A percentile compares a stretch with the other conserved stretches of the same genome.
phyloP scores from a whole-genome alignment of 2,888 invertebrate species.

The Oscheius onirici region DNA sequence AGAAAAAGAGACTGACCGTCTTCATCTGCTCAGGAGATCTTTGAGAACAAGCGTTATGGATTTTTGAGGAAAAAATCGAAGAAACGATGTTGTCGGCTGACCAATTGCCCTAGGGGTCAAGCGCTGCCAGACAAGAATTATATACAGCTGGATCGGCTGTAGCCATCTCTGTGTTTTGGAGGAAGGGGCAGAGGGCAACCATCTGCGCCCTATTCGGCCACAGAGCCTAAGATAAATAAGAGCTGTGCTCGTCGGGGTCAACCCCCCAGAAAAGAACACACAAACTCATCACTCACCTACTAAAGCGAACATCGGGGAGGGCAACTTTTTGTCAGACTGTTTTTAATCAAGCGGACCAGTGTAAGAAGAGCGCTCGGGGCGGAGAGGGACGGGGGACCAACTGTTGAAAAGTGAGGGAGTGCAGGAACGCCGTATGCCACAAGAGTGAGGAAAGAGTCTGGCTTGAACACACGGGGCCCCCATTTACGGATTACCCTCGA shows the following conservation, averaged over 20 bases:
- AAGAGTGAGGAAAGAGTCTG: too few species aligned
- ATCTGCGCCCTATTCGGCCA: slow-evolving; percentile 27
- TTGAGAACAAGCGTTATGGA: too few species aligned
- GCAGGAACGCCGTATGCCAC: slow-evolving; percentile 22
- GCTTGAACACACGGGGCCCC: slow-evolving; percentile 23
- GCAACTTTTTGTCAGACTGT: slow-evolving; percentile 22
- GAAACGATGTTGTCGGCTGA: too few species aligned
- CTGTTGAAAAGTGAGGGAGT: slow-evolving; percentile 26
- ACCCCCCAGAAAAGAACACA: neutral
- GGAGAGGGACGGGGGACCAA: slow-evolving; percentile 21
- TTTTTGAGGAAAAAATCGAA: too few species aligned
- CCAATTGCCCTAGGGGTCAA: too few species aligned
- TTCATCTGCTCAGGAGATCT: too few species aligned
- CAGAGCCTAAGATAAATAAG: slow-evolving; percentile 30
- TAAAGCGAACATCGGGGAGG: slow-evolving; percentile 12
- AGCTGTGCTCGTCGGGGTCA: slow-evolving; percentile 28
- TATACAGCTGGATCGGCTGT: slow-evolving; percentile 23
- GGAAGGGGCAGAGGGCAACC: slow-evolving; percentile 30
- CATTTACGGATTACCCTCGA: slow-evolving; percentile 30
- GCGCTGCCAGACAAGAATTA: neutral
- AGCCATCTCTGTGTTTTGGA: slow-evolving; percentile 21
- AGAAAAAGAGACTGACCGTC: slow-evolving; percentile 14
- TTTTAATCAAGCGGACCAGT: slow-evolving; percentile 29
- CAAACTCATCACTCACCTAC: slow-evolving; percentile 15
- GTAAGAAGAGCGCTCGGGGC: slow-evolving; percentile 28